These are phyloP conservation scores for Actinia equina DNA, from an alignment of 64 coral and sea anemone species.

Conservation along the genomic window DNA sequence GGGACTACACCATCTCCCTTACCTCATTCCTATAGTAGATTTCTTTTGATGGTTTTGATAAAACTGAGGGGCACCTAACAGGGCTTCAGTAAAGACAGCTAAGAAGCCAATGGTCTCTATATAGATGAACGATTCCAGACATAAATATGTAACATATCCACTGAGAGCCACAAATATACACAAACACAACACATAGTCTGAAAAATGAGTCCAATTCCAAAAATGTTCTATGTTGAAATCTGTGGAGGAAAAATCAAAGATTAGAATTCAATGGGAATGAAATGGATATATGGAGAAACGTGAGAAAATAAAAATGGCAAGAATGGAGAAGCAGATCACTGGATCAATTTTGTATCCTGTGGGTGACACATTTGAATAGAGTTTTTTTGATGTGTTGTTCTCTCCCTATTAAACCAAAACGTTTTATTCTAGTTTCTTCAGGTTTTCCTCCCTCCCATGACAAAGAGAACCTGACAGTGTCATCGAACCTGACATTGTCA, in stretches of 20 bases:
- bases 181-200: constrained; percentile 84
- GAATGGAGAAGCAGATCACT: too few species aligned
- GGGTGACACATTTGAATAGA: too few species aligned
- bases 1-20: neutral
- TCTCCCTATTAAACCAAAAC: too few species aligned
- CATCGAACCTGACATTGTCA: too few species aligned
- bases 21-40: constrained; percentile 98
- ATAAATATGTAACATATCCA: constrained; percentile 90
- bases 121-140: constrained; percentile 65
- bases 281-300: neutral
- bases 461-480: too few species aligned
- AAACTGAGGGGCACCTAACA: constrained; percentile 95
- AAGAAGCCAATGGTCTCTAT: constrained; percentile 87
- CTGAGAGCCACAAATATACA: constrained; percentile 80
- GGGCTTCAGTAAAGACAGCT: constrained; percentile 97
- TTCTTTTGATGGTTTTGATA: constrained; percentile 87
- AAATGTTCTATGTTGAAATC: constrained; percentile 86
- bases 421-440: too few species aligned
- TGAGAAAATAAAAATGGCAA: too few species aligned
- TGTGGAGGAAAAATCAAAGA: constrained; percentile 23
- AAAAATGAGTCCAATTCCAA: constrained; percentile 96
- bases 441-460: too few species aligned
- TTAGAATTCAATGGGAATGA: neutral
- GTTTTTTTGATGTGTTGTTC: too few species aligned
- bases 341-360: too few species aligned